Conservation (phyloP, 2,888 invertebrate genomes). For the Sclerodermus sp. region DNA sequence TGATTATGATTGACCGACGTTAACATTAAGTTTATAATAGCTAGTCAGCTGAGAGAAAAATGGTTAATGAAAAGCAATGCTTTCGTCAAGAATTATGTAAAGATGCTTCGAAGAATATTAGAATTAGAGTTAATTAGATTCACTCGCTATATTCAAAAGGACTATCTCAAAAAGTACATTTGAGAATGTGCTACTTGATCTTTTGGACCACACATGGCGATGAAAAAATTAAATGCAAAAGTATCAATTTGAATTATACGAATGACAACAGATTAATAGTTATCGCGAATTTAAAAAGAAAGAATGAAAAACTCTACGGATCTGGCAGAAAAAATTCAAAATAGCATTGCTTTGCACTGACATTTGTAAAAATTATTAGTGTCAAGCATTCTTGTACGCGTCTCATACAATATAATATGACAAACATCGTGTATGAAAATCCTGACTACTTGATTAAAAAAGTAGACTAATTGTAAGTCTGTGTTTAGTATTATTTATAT, state of each 20-base stretch:
- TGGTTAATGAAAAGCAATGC: constrained; percentile 50
- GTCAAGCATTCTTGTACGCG: constrained; percentile 28
- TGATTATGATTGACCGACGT: constrained; percentile 48
- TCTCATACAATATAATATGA: constrained; percentile 10
- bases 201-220: no score
- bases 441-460: constrained; percentile 24
- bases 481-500: constrained; percentile 6
- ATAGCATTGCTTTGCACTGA: constrained; percentile 36
- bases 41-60: constrained; percentile 49
- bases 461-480: no score
- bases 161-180: background rate
- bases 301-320: background rate
- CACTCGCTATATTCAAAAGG: no score
- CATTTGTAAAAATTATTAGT: constrained; percentile 42
- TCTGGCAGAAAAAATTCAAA: background rate
- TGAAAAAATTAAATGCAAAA: no score
- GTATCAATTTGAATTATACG: no score
- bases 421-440: background rate
- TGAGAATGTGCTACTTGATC: no score
- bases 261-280: no score
- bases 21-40: constrained; percentile 44
- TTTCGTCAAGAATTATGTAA: constrained; percentile 29
- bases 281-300: no score
- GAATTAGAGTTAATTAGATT: no score
- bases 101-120: no score